These are phyloP conservation scores for Microtus montanus DNA, from an alignment of 2,113 vertebrate species.

Conservation along the genomic window DNA sequence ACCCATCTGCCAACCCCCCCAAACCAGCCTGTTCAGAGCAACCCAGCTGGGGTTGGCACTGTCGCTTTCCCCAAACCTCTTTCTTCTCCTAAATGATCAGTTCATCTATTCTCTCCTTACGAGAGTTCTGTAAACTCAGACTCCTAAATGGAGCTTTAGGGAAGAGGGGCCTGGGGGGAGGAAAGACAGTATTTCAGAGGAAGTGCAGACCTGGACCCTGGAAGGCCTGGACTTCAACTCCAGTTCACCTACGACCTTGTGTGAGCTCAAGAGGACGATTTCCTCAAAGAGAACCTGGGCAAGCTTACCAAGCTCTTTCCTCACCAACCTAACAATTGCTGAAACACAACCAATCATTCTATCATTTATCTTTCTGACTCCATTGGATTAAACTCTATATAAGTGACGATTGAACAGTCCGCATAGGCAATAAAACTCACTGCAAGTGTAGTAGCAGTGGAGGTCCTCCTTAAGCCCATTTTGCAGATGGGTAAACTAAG, in stretches of 20 bases:
- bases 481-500: constrained; percentile 39
- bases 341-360: neutral
- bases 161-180: neutral
- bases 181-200: neutral
- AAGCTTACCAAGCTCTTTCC: constrained; percentile 4
- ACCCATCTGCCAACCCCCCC: constrained; percentile 11
- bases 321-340: constrained; percentile 13
- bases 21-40: neutral
- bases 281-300: neutral
- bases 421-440: neutral
- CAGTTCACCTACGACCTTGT: neutral
- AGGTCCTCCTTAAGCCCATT: neutral
- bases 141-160: neutral
- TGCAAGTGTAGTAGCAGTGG: neutral
- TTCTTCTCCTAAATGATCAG: neutral
- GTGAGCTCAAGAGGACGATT: neutral
- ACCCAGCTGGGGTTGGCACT: neutral
- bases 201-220: neutral
- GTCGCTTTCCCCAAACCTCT: neutral
- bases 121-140: neutral
- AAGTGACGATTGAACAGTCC: neutral
- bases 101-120: neutral
- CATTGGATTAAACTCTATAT: neutral
- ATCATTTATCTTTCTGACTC: neutral
- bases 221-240: neutral